Percentiles rank a stretch among this genome's conserved stretches.
Evolutionary conservation across 30 jellyfish, hydroid and myxozoan species (phyloP).

Genomic region (Pelagia noctiluca): DNA sequence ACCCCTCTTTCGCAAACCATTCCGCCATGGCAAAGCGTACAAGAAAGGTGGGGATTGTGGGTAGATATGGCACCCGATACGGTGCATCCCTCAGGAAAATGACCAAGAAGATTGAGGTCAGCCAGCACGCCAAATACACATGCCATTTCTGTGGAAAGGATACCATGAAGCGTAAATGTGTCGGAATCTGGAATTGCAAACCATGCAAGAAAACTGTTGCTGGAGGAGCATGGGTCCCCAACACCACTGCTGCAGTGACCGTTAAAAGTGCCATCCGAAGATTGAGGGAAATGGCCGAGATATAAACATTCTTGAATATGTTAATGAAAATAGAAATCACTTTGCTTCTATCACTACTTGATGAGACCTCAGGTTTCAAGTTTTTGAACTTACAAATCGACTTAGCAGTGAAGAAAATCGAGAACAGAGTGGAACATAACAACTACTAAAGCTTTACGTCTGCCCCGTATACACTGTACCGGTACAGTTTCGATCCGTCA

Average conservation of each 20-base stretch:
- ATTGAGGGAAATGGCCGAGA: constrained; percentile 72
- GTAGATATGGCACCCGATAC: constrained; percentile 98
- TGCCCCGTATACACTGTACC: too few species aligned
- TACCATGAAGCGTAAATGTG: constrained; percentile 56
- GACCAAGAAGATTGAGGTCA: constrained; percentile 94
- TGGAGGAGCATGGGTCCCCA: constrained; percentile 92
- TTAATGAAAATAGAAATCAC: too few species aligned
- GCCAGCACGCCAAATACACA: constrained; percentile 97
- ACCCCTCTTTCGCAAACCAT: neutral
- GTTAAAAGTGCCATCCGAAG: constrained; percentile 82
- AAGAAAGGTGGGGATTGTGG: constrained; percentile 92
- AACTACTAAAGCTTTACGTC: too few species aligned
- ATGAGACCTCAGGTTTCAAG: too few species aligned
- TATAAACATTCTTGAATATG: too few species aligned
- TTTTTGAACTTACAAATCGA: too few species aligned
- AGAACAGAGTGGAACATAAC: too few species aligned
- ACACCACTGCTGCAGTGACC: constrained; percentile 79
- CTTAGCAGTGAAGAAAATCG: too few species aligned
- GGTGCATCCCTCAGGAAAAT: constrained; percentile 99
- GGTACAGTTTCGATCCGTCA: too few species aligned
- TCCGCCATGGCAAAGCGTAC: neutral
- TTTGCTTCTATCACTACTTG: too few species aligned
- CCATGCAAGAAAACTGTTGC: constrained; percentile 76
- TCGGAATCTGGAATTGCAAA: constrained; percentile 88
- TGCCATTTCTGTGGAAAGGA: constrained; percentile 92